Percentiles rank a stretch among this genome's conserved stretches.
Conservation (phyloP, 2,888 invertebrate species). For the Ernsta delagoae region DNA sequence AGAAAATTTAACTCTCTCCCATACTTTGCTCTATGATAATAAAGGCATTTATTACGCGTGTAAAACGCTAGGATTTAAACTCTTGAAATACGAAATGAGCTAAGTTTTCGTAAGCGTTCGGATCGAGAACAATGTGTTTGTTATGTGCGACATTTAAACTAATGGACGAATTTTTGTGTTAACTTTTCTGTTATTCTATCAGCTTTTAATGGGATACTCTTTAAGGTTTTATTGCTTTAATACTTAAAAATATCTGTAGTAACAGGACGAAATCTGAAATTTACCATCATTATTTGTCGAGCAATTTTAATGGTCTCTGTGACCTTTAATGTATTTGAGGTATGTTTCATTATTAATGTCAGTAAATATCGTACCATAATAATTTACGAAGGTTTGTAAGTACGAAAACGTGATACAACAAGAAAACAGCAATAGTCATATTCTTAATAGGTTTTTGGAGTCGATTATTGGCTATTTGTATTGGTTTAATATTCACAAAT, state of each 20-base stretch:
- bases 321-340: not conserved
- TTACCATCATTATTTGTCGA: not conserved
- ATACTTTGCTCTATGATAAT: slow-evolving; percentile 65
- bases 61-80: slow-evolving; percentile 49
- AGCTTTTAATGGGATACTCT: not conserved
- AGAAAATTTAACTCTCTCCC: slow-evolving; percentile 64
- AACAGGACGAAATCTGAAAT: not conserved
- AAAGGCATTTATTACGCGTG: slow-evolving; percentile 69
- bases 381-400: too few relatives aligned
- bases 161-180: slow-evolving; percentile 25
- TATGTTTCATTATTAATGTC: not conserved
- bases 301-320: not conserved
- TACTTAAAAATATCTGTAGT: not conserved
- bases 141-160: slow-evolving; percentile 12
- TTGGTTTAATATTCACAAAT: too few relatives aligned
- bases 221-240: not conserved
- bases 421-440: too few relatives aligned
- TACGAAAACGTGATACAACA: too few relatives aligned
- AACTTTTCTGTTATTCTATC: not conserved
- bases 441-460: too few relatives aligned
- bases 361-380: too few relatives aligned
- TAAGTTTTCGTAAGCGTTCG: slow-evolving; percentile 33
- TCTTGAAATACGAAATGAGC: slow-evolving; percentile 34
- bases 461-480: too few relatives aligned
- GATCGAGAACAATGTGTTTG: slow-evolving; percentile 7